Evolutionary conservation across 37 sponge, comb jelly and placozoan genomes (phyloP), one percentile per base, ranked within the genome.

Genomic region (Theonella swinhoei): DNA sequence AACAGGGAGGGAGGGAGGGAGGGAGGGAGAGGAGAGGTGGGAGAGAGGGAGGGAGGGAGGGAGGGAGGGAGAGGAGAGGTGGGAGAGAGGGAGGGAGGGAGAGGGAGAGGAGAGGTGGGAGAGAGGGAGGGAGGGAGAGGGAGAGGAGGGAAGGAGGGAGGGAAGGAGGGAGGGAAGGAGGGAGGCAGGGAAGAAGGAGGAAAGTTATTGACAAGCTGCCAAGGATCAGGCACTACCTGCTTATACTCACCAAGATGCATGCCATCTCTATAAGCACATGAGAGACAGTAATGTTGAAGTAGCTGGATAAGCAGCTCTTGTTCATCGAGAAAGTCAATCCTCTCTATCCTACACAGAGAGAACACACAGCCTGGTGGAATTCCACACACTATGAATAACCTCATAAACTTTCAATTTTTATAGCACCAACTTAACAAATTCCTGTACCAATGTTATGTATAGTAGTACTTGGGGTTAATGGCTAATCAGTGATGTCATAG

Each of bases 311-410:
- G 66, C 61, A 91, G 78, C 54, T 94, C 93, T 65, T 39, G 63
- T 74, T 96, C 97, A 64, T 96, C 97, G 20, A 96, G 82, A 60
- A 96, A 89, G 37, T 96, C 97, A 22, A 96, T 25, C 32, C 73
- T 42, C 76, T 96, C 97, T 33, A 96, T 89, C 76, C 97, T 92
- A 42, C 0, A 42, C 14, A 2, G 78, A 5, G 30, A 28, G 29
- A 67, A 37, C 8, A 25, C 23, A 23, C 54, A 47, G 54, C 14
- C 11, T n/a, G n/a, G n/a, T n/a, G n/a, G n/a, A n/a, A n/a, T n/a
- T n/a, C n/a, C n/a, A n/a, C n/a, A n/a, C n/a, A n/a, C n/a, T n/a
- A n/a, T n/a, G n/a, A n/a, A n/a, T n/a, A n/a, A n/a, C n/a, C n/a
- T n/a, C n/a, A n/a, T n/a, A n/a, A n/a, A n/a, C n/a, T n/a, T n/a